phyloP scores from a whole-genome alignment of 2,113 vertebrate genomes.

The Aviceda subcristata region DNA sequence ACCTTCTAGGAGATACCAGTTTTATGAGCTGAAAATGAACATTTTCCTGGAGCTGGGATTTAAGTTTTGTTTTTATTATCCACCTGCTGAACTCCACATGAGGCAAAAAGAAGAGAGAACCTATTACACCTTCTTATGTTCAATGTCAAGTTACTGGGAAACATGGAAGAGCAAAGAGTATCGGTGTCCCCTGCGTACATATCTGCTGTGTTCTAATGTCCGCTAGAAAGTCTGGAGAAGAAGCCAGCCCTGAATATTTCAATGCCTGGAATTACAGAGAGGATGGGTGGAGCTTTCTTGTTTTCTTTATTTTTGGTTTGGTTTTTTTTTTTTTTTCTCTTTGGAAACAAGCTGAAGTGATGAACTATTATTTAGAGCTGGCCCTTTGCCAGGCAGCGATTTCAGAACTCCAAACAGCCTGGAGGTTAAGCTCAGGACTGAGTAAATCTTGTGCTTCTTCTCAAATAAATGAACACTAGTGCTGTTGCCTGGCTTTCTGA shows the following conservation, averaged over 20 bases:
- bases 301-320: background rate
- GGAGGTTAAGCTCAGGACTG: background rate
- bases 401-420: background rate
- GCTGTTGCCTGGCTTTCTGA: background rate
- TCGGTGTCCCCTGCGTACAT: background rate
- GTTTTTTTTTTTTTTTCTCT: background rate
- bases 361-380: background rate
- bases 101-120: background rate
- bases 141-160: background rate
- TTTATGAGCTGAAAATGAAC: background rate
- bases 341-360: background rate
- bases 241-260: background rate
- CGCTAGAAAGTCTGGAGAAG: background rate
- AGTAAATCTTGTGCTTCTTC: background rate
- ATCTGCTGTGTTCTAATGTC: accelerated
- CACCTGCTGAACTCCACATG: background rate
- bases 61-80: background rate
- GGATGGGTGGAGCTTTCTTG: background rate
- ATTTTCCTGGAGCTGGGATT: background rate
- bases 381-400: background rate
- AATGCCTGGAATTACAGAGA: background rate
- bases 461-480: background rate
- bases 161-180: background rate
- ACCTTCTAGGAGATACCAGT: background rate
- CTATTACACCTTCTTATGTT: background rate